Base-by-base conservation (phyloP, 2,888 invertebrate genomes). In the Melinopterus prodromus region DNA sequence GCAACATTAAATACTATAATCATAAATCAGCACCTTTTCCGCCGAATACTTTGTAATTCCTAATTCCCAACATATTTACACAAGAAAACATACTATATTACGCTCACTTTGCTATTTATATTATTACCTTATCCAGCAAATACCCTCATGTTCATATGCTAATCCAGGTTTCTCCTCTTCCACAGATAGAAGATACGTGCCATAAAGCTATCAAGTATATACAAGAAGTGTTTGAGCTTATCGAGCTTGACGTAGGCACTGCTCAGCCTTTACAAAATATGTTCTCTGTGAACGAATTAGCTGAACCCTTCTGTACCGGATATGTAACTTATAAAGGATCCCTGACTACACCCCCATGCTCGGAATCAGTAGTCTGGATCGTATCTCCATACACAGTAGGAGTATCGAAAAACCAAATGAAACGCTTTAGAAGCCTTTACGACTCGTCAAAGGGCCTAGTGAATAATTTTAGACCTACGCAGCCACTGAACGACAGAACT, bases 351-450 rank as follows among this genome's bases (percentile, higher is more conserved):
- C 95, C 95, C 0, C 94, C 95, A 6, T 95, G 95, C 87, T 93
- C 92, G 16, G 95, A 95, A 87, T 93, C 92, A 71, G 94, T 95
- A 80, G 94, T 93, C 15, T 95, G 95, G 95, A 92, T 94, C 70
- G 90, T 95, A 16, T 95, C 94, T 88, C 92, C 94, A 0, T 92
- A 93, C 85, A 92, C 94, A 83, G 91, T 94, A 36, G 92, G 93
- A 2, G 91, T 95, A 85, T 94, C 94, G 0, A 92, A 92, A 37
- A 91, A 91, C 87, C 95, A 95, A 77, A 75, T 85, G 16, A 79
- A 82, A 70, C 77, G 77, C 38, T 84, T 85, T 78, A 78, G 84
- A 35, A 38, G 69, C 4, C 16, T 84, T 15, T 82, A 82, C n/a
- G 79, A 69, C 12, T 78, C 81, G 7, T 53, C 80, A 4, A 80